Evolutionary conservation across 2,113 vertebrate species (phyloP), one percentile per base, ranked within the genome.

Genomic region (Piliocolobus tephrosceles): DNA sequence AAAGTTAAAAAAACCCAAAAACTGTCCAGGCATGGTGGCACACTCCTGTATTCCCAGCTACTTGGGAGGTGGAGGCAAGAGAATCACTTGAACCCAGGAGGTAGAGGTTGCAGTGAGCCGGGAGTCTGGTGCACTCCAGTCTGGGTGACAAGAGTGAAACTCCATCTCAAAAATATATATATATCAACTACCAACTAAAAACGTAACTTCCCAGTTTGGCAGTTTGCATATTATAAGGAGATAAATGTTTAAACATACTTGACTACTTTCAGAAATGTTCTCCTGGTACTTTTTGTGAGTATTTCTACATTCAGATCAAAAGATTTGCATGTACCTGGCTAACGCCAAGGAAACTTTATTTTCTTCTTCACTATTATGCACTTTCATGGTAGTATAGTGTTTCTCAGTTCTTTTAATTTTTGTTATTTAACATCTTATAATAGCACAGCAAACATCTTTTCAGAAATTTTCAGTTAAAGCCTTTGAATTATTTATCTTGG

Each of bases 401-500:
- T 95, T 93, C 90, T 89, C 50, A 58, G 13, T 90, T 90, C 52
- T 88, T 93, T 50, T 79, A 38, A 72, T 73, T 90, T 61, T 18
- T 89, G 5, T 90, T 90, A 81, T n/a, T 86, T 96, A 76, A 66
- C 14, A 20, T 76, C 78, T 95, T 61, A 66, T 66, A 66, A 81
- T 78, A 95, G 64, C 38, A 96, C 25, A 94, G 75, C 88, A 91
- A 95, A 73, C 14, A 84, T 50, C 18, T 91, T 87, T 96, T 52
- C 50, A 43, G 27, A 80, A 68, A 52, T 83, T 90, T 70, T 93
- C 68, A 84, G 1, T 87, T 73, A 73, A 84, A 93, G 58, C 35
- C 55, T 96, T 92, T 94, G 47, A 58, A 35, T 73, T 75, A 50
- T 30, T 90, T 95, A 76, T n/a, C 27, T 96, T 96, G 61, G 45